Conservation (phyloP, 2,888 invertebrate genomes). For the Pristionchus fissidentatus region DNA sequence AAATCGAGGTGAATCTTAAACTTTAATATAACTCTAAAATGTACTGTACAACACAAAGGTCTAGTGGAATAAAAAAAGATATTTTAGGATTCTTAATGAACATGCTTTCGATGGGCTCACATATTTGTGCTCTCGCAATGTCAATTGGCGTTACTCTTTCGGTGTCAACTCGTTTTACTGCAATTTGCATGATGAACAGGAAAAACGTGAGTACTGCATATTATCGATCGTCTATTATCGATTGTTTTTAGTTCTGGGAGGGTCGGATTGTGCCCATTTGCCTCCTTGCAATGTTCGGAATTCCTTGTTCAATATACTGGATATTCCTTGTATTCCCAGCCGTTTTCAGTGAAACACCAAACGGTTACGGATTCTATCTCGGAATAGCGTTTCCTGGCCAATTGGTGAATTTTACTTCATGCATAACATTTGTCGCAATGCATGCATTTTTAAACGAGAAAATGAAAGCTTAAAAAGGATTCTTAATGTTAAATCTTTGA, state of each 20-base stretch:
- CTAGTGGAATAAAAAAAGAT: too few relatives aligned
- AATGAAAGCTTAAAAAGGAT: not conserved
- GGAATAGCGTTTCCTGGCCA: not conserved
- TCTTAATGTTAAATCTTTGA: not conserved
- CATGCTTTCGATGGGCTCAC: not conserved
- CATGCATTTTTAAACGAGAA: not conserved
- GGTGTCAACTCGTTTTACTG: not conserved
- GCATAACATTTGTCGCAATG: too few relatives aligned
- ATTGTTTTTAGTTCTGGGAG: not conserved
- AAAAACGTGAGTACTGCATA: not conserved
- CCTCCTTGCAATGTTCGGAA: not conserved
- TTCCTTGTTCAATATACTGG: not conserved
- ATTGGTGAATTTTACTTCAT: not conserved
- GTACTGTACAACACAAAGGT: too few relatives aligned
- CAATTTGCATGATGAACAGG: not conserved
- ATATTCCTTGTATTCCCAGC: not conserved
- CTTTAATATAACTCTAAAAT: too few relatives aligned
- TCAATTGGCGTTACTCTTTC: not conserved
- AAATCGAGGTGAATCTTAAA: not conserved
- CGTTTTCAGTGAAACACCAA: not conserved
- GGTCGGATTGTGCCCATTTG: not conserved
- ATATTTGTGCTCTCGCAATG: not conserved
- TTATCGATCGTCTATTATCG: not conserved
- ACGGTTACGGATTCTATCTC: not conserved
- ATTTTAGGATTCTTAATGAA: not conserved